Conservation (phyloP, 2,888 invertebrate genomes). For the Drosophila flavopinicola region DNA sequence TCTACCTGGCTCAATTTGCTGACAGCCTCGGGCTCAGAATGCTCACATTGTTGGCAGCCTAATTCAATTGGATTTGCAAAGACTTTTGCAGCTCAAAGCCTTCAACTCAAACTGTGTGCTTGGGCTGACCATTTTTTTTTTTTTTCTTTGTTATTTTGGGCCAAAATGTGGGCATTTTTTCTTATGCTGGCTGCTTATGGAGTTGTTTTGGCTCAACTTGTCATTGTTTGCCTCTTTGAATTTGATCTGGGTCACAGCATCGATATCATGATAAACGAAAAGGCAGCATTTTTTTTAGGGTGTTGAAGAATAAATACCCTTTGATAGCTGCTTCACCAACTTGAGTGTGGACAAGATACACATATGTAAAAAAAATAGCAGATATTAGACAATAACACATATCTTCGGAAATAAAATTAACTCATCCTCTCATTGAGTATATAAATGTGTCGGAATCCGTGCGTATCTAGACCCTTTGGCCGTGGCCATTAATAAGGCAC, state of each 20-base stretch:
- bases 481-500: conserved; percentile 21
- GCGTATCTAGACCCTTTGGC: background rate
- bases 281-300: background rate
- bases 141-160: background rate
- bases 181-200: conserved; percentile 23
- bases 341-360: too few relatives aligned
- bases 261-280: conserved; percentile 19
- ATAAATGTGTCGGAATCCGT: too few relatives aligned
- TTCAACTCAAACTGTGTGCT: conserved; percentile 16
- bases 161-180: conserved; percentile 10
- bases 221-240: conserved; percentile 43
- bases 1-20: conserved; percentile 58
- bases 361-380: too few relatives aligned
- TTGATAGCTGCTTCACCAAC: background rate
- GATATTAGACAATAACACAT: too few relatives aligned
- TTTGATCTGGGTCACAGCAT: conserved; percentile 50
- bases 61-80: conserved; percentile 71
- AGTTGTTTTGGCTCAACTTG: conserved; percentile 58
- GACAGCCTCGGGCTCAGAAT: conserved; percentile 57
- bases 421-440: too few relatives aligned
- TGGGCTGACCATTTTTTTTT: conserved; percentile 26
- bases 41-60: conserved; percentile 56
- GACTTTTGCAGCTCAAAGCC: conserved; percentile 41
- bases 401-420: too few relatives aligned
- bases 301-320: background rate